A percentile compares a stretch with the other conserved stretches of the same genome.
These are phyloP conservation scores for Picus viridis DNA, from an alignment of 2,797 vertebrate species.

Conservation along the genomic window DNA sequence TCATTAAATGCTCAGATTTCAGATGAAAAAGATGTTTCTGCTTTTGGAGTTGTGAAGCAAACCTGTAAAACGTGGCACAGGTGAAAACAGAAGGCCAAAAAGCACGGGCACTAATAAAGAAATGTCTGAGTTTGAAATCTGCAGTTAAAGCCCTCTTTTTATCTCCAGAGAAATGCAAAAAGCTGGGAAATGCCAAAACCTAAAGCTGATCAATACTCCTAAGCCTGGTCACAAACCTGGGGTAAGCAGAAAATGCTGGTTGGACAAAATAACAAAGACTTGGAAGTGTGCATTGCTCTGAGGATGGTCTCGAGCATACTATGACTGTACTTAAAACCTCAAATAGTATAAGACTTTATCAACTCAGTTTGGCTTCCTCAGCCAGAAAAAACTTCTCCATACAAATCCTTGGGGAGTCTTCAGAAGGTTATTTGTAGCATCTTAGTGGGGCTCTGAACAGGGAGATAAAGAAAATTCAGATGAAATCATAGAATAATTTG, in stretches of 20 bases:
- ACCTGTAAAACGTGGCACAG: not conserved
- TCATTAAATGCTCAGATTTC: not conserved
- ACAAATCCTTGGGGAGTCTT: not conserved
- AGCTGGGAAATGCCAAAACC: not conserved
- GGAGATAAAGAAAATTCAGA: not conserved
- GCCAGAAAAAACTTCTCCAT: not conserved
- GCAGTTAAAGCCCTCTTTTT: not conserved
- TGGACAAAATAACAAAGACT: not conserved
- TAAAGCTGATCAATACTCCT: not conserved
- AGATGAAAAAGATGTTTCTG: not conserved
- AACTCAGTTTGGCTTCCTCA: not conserved
- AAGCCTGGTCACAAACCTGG: not conserved
- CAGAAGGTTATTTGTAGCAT: not conserved
- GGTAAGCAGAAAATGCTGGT: not conserved
- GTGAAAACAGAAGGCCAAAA: not conserved
- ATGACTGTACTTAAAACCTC: not conserved
- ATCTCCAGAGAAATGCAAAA: not conserved
- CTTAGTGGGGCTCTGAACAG: not conserved
- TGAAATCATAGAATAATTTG: no score
- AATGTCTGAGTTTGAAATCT: not conserved
- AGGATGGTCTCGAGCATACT: not conserved
- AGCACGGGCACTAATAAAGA: not conserved
- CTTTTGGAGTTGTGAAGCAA: not conserved
- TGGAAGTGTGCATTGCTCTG: not conserved
- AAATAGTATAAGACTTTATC: not conserved